These are phyloP conservation scores for Anguilla pacifica DNA, from an alignment of 2,797 vertebrate species.

Conservation along the genomic window DNA sequence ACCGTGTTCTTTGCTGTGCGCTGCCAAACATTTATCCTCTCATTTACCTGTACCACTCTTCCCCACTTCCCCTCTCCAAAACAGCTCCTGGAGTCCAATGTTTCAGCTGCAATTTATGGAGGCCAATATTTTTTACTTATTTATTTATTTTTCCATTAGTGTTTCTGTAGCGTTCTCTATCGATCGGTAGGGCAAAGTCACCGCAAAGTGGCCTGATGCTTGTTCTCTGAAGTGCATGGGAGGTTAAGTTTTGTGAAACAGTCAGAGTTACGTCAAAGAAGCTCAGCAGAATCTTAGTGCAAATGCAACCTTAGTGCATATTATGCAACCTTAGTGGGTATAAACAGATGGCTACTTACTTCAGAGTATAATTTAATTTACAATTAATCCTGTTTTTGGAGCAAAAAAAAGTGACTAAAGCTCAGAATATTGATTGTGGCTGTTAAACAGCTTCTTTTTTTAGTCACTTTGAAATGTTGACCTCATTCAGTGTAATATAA, in stretches of 20 bases:
- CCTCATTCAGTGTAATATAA: not conserved
- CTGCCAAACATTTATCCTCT: not conserved
- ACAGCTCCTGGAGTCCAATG: not conserved
- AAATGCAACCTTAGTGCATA: not conserved
- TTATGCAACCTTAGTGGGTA: not conserved
- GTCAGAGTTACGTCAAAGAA: not conserved
- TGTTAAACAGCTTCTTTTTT: slow-evolving; percentile 1
- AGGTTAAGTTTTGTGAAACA: not conserved
- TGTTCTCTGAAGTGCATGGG: not conserved
- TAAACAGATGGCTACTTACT: not conserved
- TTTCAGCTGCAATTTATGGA: not conserved
- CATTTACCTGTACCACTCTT: not conserved
- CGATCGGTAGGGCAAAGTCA: slow-evolving; percentile 8
- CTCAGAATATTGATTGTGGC: not conserved
- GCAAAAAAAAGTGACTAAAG: not conserved
- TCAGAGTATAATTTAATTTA: not conserved
- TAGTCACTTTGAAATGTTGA: not conserved
- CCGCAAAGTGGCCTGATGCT: not conserved
- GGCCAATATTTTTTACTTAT: slow-evolving; percentile 14
- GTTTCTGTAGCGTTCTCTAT: slow-evolving; percentile 17
- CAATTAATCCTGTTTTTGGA: not conserved
- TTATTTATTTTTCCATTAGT: slow-evolving; percentile 17
- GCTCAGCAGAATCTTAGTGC: not conserved
- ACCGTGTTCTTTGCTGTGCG: not conserved
- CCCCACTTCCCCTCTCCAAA: not conserved